phyloP scores from a whole-genome alignment of 2,113 vertebrate genomes.

The Ifrita kowaldi region DNA sequence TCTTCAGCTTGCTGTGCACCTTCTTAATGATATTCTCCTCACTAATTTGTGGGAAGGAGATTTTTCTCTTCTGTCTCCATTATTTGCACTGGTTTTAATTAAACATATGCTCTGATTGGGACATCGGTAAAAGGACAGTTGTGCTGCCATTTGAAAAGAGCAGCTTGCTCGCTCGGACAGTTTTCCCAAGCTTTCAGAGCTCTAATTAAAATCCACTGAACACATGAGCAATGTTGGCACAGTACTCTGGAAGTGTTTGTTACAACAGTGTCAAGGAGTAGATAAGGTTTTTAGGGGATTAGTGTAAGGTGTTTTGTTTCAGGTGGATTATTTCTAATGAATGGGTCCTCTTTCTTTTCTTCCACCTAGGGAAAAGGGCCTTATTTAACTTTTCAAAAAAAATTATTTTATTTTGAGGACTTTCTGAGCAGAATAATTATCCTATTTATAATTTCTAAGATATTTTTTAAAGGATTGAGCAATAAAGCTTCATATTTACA shows the following conservation, averaged over 20 bases:
- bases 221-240: conserved; percentile 52
- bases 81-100: conserved; percentile 39
- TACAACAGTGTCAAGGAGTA: conserved; percentile 68
- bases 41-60: conserved; percentile 9
- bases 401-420: neutral
- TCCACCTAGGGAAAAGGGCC: neutral
- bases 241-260: conserved; percentile 61
- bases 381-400: neutral
- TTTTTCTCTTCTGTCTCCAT: conserved; percentile 5
- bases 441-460: neutral
- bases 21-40: conserved; percentile 12
- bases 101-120: neutral
- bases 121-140: conserved; percentile 14
- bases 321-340: conserved; percentile 47
- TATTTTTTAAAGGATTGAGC: neutral
- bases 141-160: conserved; percentile 7
- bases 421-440: neutral
- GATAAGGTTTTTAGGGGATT: conserved; percentile 55
- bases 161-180: neutral
- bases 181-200: conserved; percentile 43
- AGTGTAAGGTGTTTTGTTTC: conserved; percentile 44
- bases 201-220: conserved; percentile 61
- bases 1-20: neutral
- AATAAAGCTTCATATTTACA: neutral
- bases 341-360: conserved; percentile 3